Evolutionary conservation across 1,140 invertebrate genomes (phyloP).

Genomic region (Brachionus rubens): DNA sequence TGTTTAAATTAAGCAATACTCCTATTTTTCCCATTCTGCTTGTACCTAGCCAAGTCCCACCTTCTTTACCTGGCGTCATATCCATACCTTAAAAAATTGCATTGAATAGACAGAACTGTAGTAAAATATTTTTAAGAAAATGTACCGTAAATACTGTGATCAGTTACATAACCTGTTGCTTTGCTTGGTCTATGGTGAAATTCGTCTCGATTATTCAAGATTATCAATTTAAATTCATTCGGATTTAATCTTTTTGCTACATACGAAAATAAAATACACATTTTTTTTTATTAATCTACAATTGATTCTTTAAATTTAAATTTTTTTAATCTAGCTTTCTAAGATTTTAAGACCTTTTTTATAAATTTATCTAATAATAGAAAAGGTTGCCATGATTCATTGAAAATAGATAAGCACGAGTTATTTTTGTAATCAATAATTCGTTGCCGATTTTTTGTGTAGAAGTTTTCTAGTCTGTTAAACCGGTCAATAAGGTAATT

Average conservation of each 20-base stretch:
- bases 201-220: conserved; percentile 38
- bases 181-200: conserved; percentile 38
- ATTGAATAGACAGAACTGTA: neutral
- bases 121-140: neutral
- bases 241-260: conserved; percentile 5
- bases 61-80: conserved; percentile 30
- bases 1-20: conserved; percentile 32
- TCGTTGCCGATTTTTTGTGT: no score
- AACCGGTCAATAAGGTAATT: no score
- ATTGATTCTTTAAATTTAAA: neutral
- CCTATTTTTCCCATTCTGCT: conserved; percentile 4
- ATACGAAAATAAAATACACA: conserved; percentile 43
- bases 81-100: conserved; percentile 25
- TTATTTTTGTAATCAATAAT: no score
- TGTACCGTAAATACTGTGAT: conserved; percentile 23
- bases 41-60: conserved; percentile 40
- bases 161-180: neutral
- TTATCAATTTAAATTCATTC: conserved; percentile 25
- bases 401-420: no score
- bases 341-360: neutral
- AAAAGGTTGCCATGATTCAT: neutral
- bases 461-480: no score
- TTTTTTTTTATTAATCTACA: neutral
- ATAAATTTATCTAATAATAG: neutral
- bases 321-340: neutral